Percentiles rank a stretch among this genome's conserved stretches.
Evolutionary conservation across 2,888 invertebrate genomes (phyloP).

Genomic region (Mesoligia furuncula): DNA sequence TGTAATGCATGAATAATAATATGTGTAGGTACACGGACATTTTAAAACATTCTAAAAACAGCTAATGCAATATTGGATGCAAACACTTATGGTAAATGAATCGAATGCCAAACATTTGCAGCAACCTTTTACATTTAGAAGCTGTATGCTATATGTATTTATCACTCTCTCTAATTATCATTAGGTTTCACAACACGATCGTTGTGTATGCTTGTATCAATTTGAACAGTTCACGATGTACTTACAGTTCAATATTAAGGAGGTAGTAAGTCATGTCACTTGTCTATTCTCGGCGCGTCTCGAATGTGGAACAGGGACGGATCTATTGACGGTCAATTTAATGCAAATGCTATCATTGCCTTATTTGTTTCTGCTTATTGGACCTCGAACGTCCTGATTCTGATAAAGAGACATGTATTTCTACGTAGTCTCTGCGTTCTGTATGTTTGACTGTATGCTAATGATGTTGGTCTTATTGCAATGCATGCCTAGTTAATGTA

Average conservation of each 20-base stretch:
- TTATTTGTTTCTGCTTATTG: slow-evolving; percentile 74
- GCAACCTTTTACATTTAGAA: slow-evolving; percentile 44
- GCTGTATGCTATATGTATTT: slow-evolving; percentile 49
- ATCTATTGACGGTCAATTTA: slow-evolving; percentile 83
- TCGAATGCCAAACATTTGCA: slow-evolving; percentile 40
- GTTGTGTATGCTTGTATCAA: slow-evolving; percentile 41
- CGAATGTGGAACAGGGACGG: slow-evolving; percentile 79
- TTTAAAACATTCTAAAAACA: slow-evolving; percentile 44
- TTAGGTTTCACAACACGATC: slow-evolving; percentile 48
- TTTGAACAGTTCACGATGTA: slow-evolving; percentile 55
- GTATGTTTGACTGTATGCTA: slow-evolving; percentile 59
- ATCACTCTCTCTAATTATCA: slow-evolving; percentile 61
- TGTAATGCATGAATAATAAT: slow-evolving; percentile 42
- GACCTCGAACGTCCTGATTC: slow-evolving; percentile 64
- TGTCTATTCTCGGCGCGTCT: slow-evolving; percentile 72
- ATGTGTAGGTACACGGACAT: slow-evolving; percentile 24
- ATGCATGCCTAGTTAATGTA: slow-evolving; percentile 69
- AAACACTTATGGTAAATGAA: slow-evolving; percentile 26
- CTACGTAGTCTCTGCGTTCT: slow-evolving; percentile 29
- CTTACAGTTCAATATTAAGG: slow-evolving; percentile 51
- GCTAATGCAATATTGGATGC: slow-evolving; percentile 42
- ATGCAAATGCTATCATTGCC: slow-evolving; percentile 77
- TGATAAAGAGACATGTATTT: slow-evolving; percentile 41
- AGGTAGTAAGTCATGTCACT: slow-evolving; percentile 69
- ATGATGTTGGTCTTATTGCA: slow-evolving; percentile 76